Base-by-base conservation (phyloP, 2,888 invertebrate genomes). In the Chymomyza fuscimana region DNA sequence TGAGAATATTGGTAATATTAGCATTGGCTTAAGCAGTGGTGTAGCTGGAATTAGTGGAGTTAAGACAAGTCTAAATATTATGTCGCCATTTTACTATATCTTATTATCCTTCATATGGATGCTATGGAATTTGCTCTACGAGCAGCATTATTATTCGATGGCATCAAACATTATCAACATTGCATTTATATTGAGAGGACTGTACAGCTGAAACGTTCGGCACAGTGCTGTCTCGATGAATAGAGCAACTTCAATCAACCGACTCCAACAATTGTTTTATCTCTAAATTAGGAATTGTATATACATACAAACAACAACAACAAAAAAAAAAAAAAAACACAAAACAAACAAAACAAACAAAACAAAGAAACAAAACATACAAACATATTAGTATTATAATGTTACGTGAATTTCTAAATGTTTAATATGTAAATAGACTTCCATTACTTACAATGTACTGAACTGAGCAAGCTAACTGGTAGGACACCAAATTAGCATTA, bases 1-100 rank as follows among this genome's bases (percentile, higher is more conserved):
- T 50, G 91, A 91, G 61, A 87, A 79, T 72, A 89, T 73, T 69
- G 83, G 80, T 46, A 89, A 82, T 54, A 84, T 74, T 56, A 85
- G 81, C 54, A 73, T 82, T 46, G 82, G 87, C n/a, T 40, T 78
- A 9, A 87, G 65, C 64, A 75, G 69, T 63, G 76, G 76, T 85
- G 15, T 79, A 32, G 2, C 82, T 29, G 86, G 85, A 12, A 67
- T 80, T 0, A 82, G 78, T 78, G 80, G 87, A 29, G 59, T 32
- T 12, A 76, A 78, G 12, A 72, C 63, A 9, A 71, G 72, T 72
- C 61, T 71, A 19, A 7, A 68, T 15, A 51, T 69, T 16, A 68
- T 72, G 15, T 60, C 76, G 4, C 73, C 76, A 46, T 46, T 46
- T 46, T 12, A 46, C 32, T 69, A 78, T 22, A n/a, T 82, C 4